Conservation (phyloP, 1,140 invertebrate species). For the Philopotamus ludificatus region DNA sequence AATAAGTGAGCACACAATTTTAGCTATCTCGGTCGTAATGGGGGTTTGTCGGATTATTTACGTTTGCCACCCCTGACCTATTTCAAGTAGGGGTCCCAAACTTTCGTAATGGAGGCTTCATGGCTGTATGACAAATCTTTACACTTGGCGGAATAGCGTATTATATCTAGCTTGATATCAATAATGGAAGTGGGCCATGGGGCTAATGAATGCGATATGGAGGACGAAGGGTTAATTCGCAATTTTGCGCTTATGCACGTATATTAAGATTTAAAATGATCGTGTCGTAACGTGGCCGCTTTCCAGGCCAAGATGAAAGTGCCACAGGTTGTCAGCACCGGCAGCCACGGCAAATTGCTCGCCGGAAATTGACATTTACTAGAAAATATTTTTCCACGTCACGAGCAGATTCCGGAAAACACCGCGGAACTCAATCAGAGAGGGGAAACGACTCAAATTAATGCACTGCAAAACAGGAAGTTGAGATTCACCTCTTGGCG, state of each 20-base stretch:
- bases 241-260: neutral
- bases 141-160: conserved; percentile 25
- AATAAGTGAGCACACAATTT: too few relatives aligned
- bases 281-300: neutral
- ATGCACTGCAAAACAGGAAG: neutral
- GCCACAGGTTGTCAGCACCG: neutral
- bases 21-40: too few relatives aligned
- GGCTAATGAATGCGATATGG: too few relatives aligned
- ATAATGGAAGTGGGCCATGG: conserved; percentile 22
- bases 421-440: conserved; percentile 9
- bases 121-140: conserved; percentile 39
- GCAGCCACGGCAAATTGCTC: conserved; percentile 27
- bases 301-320: neutral
- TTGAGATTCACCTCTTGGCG: neutral
- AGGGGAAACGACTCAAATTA: conserved; percentile 4
- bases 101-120: conserved; percentile 36
- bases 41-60: too few relatives aligned
- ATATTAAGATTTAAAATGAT: neutral
- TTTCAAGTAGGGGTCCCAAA: conserved; percentile 6
- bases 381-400: conserved; percentile 37
- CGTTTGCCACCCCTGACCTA: conserved; percentile 26
- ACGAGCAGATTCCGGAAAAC: neutral
- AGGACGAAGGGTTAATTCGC: too few relatives aligned
- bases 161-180: conserved; percentile 20
- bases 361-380: conserved; percentile 40